A percentile compares a stretch with the other conserved stretches of the same genome.
Conservation (phyloP, 2,797 vertebrate genomes). For the Mormyrus hasselquistii region DNA sequence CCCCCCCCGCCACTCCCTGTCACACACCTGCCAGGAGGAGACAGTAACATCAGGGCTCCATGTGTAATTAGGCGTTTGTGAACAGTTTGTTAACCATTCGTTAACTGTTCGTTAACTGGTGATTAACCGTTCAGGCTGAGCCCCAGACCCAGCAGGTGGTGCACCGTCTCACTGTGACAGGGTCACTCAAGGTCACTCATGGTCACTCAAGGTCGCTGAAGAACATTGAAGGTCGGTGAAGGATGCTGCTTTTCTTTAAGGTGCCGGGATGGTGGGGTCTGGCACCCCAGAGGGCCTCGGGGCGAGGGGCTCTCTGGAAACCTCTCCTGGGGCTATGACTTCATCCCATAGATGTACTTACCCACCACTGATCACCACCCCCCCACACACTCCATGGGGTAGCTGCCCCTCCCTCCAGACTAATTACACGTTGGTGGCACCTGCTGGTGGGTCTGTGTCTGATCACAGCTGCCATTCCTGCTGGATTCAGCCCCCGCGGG, state of each 20-base stretch:
- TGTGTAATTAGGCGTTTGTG: not conserved
- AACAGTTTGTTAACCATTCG: not conserved
- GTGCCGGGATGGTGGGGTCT: not conserved
- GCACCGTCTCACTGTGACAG: not conserved
- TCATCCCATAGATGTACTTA: not conserved
- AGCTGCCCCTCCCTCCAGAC: not conserved
- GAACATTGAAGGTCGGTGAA: too few relatives aligned
- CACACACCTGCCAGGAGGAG: not conserved
- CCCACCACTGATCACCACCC: not conserved
- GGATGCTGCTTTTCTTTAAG: too few relatives aligned
- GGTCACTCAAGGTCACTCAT: not conserved
- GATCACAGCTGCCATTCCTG: not conserved
- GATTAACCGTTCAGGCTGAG: not conserved
- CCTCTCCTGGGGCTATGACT: not conserved
- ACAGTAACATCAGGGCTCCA: not conserved
- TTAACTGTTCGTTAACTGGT: not conserved
- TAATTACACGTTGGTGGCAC: slow-evolving; percentile 5
- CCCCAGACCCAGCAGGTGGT: not conserved
- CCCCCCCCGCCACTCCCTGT: not conserved
- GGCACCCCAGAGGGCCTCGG: not conserved
- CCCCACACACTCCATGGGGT: not conserved
- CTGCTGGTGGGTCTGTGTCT: not conserved
- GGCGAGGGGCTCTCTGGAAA: not conserved
- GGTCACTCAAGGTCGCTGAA: not conserved
- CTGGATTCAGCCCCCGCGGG: not conserved